Percentiles rank a stretch among this genome's conserved stretches.
Evolutionary conservation across 2,797 vertebrate species (phyloP).

Genomic region (Leptoclinus maculatus): DNA sequence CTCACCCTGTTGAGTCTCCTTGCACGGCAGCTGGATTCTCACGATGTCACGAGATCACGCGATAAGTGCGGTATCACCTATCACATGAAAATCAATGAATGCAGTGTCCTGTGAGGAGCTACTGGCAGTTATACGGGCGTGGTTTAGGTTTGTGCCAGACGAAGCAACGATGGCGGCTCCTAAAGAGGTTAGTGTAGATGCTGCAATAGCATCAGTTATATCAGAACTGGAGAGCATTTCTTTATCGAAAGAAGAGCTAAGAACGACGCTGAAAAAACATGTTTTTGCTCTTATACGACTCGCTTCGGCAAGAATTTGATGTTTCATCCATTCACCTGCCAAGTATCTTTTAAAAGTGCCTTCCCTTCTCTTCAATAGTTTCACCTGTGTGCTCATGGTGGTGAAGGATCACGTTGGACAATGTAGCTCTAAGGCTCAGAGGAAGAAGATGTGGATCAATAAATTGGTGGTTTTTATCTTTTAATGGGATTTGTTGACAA

Average conservation of each 20-base stretch:
- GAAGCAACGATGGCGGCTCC: no score
- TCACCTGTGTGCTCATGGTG: no score
- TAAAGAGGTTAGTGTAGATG: not conserved
- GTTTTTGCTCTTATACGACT: not conserved
- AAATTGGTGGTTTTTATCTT: not conserved
- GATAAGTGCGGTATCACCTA: no score
- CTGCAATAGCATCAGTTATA: not conserved
- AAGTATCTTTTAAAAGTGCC: no score
- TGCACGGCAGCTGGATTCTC: no score
- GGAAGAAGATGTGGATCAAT: not conserved
- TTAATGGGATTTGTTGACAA: not conserved
- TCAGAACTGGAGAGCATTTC: not conserved
- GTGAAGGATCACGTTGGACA: no score
- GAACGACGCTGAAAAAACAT: not conserved
- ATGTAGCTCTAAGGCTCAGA: not conserved
- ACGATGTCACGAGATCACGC: no score
- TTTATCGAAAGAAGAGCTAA: not conserved
- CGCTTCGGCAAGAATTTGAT: not conserved
- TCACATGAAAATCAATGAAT: not conserved
- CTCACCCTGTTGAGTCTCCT: no score
- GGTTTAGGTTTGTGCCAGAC: no score
- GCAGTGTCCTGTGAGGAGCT: not conserved
- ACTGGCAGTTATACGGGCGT: no score
- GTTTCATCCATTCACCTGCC: not conserved
- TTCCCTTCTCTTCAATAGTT: no score